phyloP scores from a whole-genome alignment of 2,888 invertebrate genomes.

The Chironomus tentans region DNA sequence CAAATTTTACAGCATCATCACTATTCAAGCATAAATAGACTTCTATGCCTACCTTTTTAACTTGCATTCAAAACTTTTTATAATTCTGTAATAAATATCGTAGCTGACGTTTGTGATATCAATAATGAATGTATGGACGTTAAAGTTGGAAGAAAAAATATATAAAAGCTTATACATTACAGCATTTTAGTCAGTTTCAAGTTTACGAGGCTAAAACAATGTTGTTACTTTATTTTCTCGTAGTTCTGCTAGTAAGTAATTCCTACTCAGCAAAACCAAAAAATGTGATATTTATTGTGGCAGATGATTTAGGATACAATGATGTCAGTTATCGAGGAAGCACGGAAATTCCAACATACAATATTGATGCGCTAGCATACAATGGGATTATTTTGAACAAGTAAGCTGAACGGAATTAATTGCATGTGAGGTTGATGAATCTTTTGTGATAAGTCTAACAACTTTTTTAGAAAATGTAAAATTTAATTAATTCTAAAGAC shows the following conservation, averaged over 20 bases:
- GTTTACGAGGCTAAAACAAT: background rate
- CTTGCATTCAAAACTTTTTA: too few species aligned
- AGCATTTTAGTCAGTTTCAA: background rate
- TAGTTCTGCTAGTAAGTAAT: background rate
- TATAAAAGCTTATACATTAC: background rate
- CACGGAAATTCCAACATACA: slow-evolving; percentile 79
- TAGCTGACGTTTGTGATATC: too few species aligned
- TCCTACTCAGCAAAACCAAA: background rate
- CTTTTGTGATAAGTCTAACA: too few species aligned
- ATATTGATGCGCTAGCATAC: slow-evolving; percentile 78
- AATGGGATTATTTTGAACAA: slow-evolving; percentile 73
- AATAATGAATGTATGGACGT: too few species aligned
- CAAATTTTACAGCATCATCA: too few species aligned
- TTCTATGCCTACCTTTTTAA: too few species aligned
- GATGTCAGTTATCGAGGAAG: slow-evolving; percentile 87
- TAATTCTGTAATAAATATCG: too few species aligned
- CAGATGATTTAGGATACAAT: slow-evolving; percentile 54
- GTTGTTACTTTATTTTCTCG: background rate
- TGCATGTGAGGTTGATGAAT: too few species aligned
- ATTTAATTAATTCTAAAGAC: too few species aligned
- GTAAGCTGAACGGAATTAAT: background rate
- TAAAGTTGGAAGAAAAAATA: too few species aligned
- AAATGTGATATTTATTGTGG: slow-evolving; percentile 17
- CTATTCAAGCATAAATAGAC: too few species aligned
- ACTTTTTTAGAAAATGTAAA: too few species aligned